phyloP scores from a whole-genome alignment of 2,113 vertebrate genomes.

The Apodemus sylvaticus region DNA sequence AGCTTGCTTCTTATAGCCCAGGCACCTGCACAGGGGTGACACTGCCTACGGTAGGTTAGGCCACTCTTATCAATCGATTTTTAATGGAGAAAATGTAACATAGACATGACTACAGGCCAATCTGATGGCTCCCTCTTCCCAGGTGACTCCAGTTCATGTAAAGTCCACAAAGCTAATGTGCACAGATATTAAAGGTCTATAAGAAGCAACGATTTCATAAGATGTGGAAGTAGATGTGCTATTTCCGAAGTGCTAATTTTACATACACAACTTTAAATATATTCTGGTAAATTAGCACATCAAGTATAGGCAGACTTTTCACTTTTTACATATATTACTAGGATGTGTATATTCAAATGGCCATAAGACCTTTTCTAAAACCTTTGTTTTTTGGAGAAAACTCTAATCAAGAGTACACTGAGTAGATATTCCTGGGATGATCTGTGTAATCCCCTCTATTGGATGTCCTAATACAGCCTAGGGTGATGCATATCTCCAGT shows the following conservation, averaged over 20 bases:
- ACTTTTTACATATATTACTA: neutral
- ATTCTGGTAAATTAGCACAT: neutral
- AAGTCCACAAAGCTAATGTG: neutral
- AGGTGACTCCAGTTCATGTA: neutral
- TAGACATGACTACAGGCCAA: neutral
- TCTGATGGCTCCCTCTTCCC: neutral
- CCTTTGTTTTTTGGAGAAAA: neutral
- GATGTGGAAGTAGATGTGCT: neutral
- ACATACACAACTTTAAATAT: neutral
- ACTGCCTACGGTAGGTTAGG: neutral
- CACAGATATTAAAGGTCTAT: neutral
- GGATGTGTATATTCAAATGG: conserved; percentile 8
- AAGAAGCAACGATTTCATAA: conserved; percentile 17
- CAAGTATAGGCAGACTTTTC: neutral
- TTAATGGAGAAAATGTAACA: neutral
- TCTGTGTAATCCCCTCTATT: no score
- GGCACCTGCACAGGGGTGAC: neutral
- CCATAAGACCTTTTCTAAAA: neutral
- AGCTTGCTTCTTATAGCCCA: neutral
- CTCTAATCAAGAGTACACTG: neutral
- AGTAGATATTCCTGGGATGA: no score
- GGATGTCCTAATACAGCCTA: no score
- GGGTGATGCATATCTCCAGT: neutral
- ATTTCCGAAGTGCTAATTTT: conserved; percentile 23
- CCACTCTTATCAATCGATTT: neutral